Base-by-base conservation (phyloP, 2,888 invertebrate species). In the Parnassius apollo region DNA sequence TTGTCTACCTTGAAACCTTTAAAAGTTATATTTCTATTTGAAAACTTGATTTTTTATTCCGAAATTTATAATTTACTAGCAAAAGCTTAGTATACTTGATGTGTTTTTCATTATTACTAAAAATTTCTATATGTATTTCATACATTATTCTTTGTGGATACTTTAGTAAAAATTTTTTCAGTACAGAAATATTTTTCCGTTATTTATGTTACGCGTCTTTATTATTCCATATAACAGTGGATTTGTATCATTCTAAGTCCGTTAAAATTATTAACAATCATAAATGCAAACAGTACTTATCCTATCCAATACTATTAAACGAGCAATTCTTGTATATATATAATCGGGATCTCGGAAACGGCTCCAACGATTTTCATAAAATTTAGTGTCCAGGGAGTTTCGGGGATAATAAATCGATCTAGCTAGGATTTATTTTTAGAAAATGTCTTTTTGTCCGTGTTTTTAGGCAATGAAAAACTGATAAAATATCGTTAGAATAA, bases 371-470 rank as follows among this genome's bases (percentile, higher is more conserved):
- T n/a, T n/a, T n/a, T n/a, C n/a, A n/a, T n/a, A n/a, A n/a, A n/a
- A n/a, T n/a, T n/a, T n/a, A n/a, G n/a, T n/a, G n/a, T n/a, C n/a
- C n/a, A n/a, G n/a, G n/a, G n/a, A n/a, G n/a, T n/a, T n/a, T n/a
- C n/a, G n/a, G n/a, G n/a, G n/a, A n/a, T n/a, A n/a, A n/a, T n/a
- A n/a, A n/a, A n/a, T n/a, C n/a, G n/a, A n/a, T n/a, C n/a, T n/a
- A n/a, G n/a, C n/a, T n/a, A 42, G 13, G 58, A 62, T 10, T 12
- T 48, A 2, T 59, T 55, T 51, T 58, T 62, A n/a, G 59, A 59
- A n/a, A 22, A 18, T 1, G n/a, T n/a, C n/a, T n/a, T n/a, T n/a
- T n/a, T n/a, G n/a, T n/a, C n/a, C n/a, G n/a, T n/a, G n/a, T n/a
- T n/a, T n/a, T n/a, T n/a, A n/a, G n/a, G n/a, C n/a, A n/a, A n/a